Evolutionary conservation across 2,113 vertebrate genomes (phyloP).

Genomic region (Mandrillus leucophaeus): DNA sequence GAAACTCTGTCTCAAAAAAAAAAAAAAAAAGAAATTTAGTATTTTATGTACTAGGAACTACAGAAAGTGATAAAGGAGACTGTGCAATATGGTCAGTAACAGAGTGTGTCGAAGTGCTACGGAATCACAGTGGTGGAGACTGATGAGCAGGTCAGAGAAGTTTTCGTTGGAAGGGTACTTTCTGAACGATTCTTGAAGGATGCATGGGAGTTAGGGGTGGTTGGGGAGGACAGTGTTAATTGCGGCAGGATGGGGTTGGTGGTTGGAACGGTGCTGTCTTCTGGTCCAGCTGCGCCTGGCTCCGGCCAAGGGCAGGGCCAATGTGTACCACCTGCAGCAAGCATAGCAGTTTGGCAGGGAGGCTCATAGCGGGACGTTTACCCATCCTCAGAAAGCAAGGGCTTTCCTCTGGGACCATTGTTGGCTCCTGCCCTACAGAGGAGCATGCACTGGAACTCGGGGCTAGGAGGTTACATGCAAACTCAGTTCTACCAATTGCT

Average conservation of each 20-base stretch:
- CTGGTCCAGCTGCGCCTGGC: not conserved
- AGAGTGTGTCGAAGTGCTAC: not conserved
- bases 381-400: not conserved
- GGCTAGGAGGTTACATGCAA: not conserved
- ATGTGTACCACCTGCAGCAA: not conserved
- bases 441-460: not conserved
- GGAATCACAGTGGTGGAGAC: not conserved
- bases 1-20: too few species aligned
- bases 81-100: fast-evolving
- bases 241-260: not conserved
- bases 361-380: not conserved
- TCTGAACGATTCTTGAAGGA: not conserved
- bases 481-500: not conserved
- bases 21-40: not conserved
- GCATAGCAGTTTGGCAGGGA: not conserved
- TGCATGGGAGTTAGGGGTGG: not conserved
- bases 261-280: too few species aligned
- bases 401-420: not conserved
- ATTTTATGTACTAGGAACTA: not conserved
- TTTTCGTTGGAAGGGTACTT: not conserved
- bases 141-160: not conserved
- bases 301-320: not conserved
- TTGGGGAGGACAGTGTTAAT: not conserved
- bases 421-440: not conserved
- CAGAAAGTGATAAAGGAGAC: not conserved